Conservation (phyloP, 2,888 invertebrate genomes). For the Charanyca ferruginea region DNA sequence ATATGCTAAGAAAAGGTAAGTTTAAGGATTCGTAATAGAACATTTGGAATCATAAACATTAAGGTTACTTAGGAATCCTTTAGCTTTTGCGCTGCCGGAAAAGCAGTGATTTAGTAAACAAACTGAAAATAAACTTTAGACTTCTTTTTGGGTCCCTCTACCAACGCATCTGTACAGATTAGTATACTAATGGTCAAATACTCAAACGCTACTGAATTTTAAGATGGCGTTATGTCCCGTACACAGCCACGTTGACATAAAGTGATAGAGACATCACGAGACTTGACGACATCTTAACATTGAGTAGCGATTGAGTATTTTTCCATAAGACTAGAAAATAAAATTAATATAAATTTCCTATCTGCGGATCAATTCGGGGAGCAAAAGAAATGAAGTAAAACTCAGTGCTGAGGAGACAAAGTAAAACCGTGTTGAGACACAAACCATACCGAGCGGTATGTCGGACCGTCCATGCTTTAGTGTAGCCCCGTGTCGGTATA, state of each 20-base stretch:
- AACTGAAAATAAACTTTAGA: neutral
- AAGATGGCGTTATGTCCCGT: too few species aligned
- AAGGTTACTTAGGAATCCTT: too few species aligned
- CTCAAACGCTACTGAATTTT: too few species aligned
- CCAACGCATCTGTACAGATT: constrained; percentile 45
- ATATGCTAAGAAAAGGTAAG: too few species aligned
- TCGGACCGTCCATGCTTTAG: constrained; percentile 56
- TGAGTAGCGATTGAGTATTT: too few species aligned
- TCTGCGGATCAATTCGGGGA: constrained; percentile 30
- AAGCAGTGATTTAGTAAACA: neutral
- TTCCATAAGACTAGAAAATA: constrained; percentile 58
- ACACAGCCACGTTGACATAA: too few species aligned
- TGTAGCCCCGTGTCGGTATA: constrained; percentile 45
- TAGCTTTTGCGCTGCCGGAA: too few species aligned
- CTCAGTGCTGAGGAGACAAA: constrained; percentile 55
- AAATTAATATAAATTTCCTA: constrained; percentile 32
- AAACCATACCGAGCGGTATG: constrained; percentile 38
- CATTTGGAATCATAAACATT: too few species aligned
- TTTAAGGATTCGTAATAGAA: too few species aligned
- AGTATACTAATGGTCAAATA: too few species aligned
- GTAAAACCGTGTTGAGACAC: constrained; percentile 58
- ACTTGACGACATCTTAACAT: too few species aligned
- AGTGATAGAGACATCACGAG: too few species aligned
- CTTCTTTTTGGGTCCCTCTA: constrained; percentile 28
- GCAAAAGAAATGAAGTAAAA: constrained; percentile 44